phyloP scores from a whole-genome alignment of 2,797 vertebrate species.

The Hippoglossus hippoglossus region DNA sequence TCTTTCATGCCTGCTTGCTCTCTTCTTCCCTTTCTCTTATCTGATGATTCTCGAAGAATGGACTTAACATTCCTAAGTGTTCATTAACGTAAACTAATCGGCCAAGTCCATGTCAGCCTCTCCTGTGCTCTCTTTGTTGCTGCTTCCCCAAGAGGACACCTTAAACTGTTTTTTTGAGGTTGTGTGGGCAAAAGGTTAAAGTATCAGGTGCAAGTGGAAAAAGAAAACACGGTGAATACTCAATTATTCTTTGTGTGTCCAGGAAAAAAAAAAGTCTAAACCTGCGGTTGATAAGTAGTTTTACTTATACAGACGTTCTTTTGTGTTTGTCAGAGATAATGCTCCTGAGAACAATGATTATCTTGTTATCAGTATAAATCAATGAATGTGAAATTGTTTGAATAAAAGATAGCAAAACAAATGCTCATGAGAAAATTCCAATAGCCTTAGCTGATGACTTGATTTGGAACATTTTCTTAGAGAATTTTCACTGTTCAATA shows the following conservation, averaged over 20 bases:
- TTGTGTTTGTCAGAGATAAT: slow-evolving; percentile 16
- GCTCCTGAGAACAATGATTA: neutral
- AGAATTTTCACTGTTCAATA: neutral
- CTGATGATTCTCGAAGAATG: slow-evolving; percentile 39
- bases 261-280: slow-evolving; percentile 15
- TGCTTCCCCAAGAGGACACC: slow-evolving; percentile 52
- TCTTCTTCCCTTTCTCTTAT: slow-evolving; percentile 44
- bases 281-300: slow-evolving; percentile 21
- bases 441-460: neutral
- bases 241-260: slow-evolving; percentile 42
- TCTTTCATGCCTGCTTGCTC: slow-evolving; percentile 26
- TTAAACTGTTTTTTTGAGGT: slow-evolving; percentile 63
- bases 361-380: neutral
- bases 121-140: slow-evolving; percentile 58
- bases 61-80: slow-evolving; percentile 72
- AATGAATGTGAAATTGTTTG: neutral
- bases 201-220: slow-evolving; percentile 16
- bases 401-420: neutral
- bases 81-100: slow-evolving; percentile 71
- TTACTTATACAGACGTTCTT: slow-evolving; percentile 39
- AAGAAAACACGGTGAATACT: slow-evolving; percentile 42
- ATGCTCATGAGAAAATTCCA: neutral
- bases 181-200: slow-evolving; percentile 57
- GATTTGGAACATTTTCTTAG: no score
- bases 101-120: slow-evolving; percentile 47